Evolutionary conservation across 2,888 invertebrate genomes (phyloP).

Genomic region (Syrphus vitripennis): DNA sequence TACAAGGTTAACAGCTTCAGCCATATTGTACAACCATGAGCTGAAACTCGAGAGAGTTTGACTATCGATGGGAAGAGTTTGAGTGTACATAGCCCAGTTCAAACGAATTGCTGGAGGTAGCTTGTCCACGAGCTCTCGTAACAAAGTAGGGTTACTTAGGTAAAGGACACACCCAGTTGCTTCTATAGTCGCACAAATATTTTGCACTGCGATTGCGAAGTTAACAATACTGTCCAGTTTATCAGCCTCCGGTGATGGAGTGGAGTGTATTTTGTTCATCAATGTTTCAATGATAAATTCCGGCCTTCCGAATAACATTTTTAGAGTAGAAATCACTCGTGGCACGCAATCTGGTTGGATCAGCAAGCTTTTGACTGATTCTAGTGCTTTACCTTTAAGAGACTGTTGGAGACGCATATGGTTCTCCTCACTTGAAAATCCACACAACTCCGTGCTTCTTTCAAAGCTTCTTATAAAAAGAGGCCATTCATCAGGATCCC

Average conservation of each 20-base stretch:
- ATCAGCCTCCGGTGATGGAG: constrained; percentile 6
- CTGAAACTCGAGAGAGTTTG: constrained; percentile 33
- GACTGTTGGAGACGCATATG: neutral
- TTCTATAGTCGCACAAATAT: too few relatives aligned
- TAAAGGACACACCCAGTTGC: neutral
- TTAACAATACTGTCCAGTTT: constrained; percentile 8
- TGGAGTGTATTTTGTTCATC: too few relatives aligned
- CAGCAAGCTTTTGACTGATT: constrained; percentile 27
- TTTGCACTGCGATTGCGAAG: constrained; percentile 31
- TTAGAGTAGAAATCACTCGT: neutral
- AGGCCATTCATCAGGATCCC: neutral
- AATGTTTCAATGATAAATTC: constrained; percentile 24
- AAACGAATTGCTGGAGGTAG: constrained; percentile 14
- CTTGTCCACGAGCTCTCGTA: neutral
- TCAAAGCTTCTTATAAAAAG: constrained; percentile 46
- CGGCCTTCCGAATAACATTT: constrained; percentile 7
- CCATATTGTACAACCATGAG: constrained; percentile 54
- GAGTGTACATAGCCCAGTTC: constrained; percentile 24
- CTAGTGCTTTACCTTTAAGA: neutral
- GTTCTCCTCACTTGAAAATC: neutral
- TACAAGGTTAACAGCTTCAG: constrained; percentile 47
- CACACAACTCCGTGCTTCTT: constrained; percentile 15
- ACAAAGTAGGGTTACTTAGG: constrained; percentile 47
- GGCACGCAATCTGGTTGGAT: constrained; percentile 37
- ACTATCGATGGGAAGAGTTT: neutral